Conservation (phyloP, 2,113 vertebrate species). For the Himantopus leucocephalus region DNA sequence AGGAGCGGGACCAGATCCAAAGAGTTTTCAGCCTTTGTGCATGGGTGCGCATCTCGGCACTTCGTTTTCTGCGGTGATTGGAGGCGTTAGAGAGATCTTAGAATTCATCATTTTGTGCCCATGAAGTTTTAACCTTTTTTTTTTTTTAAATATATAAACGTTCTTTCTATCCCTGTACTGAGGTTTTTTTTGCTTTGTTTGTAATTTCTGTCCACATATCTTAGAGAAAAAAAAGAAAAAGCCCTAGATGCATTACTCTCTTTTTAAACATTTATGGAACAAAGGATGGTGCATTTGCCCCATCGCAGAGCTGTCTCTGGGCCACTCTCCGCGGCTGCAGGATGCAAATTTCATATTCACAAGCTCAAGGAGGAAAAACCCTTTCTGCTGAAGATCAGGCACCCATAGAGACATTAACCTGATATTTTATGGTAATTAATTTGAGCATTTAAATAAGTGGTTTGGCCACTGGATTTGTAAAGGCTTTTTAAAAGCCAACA, state of each 20-base stretch:
- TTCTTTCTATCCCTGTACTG: background rate
- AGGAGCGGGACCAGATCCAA: background rate
- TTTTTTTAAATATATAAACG: background rate
- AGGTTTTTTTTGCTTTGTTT: background rate
- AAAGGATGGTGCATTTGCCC: background rate
- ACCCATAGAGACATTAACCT: background rate
- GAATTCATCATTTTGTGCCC: background rate
- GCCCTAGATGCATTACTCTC: background rate
- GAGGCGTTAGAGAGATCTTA: background rate
- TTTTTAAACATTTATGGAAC: background rate
- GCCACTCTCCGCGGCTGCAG: fast-evolving
- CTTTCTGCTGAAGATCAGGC: background rate
- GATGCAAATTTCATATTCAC: background rate
- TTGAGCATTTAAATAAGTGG: background rate
- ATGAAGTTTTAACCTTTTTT: background rate
- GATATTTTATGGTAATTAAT: background rate
- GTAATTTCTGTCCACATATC: background rate
- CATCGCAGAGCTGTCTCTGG: background rate
- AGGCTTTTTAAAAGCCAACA: background rate
- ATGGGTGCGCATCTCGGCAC: background rate
- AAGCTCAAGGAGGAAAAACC: background rate
- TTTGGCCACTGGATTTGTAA: background rate
- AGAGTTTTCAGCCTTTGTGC: conserved; percentile 16
- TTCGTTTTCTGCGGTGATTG: background rate
- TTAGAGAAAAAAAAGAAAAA: background rate